Evolutionary conservation across 2,113 vertebrate species (phyloP).

Genomic region (Salvelinus fontinalis): DNA sequence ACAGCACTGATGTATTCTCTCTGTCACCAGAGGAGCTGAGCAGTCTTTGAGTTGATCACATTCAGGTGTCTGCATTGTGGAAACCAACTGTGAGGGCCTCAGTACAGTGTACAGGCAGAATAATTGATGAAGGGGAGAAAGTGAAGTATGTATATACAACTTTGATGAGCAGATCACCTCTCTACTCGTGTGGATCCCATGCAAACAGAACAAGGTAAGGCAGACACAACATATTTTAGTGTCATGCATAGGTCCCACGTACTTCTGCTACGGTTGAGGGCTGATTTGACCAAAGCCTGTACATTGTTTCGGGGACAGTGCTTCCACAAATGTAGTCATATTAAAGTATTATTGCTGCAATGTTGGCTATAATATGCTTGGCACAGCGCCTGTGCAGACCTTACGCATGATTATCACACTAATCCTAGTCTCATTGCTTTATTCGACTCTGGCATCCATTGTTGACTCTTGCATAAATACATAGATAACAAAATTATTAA

Average conservation of each 20-base stretch:
- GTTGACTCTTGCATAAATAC: slow-evolving; percentile 76
- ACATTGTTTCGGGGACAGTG: slow-evolving; percentile 1
- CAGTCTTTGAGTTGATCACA: slow-evolving; percentile 58
- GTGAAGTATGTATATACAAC: slow-evolving; percentile 49
- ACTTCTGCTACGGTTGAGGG: background rate
- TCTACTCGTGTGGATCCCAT: slow-evolving; percentile 31
- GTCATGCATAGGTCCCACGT: no score
- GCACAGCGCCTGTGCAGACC: background rate
- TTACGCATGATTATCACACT: slow-evolving; percentile 37
- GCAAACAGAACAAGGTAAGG: background rate
- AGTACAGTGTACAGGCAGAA: slow-evolving; percentile 29
- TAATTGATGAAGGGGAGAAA: slow-evolving; percentile 41
- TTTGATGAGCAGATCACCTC: slow-evolving; percentile 40
- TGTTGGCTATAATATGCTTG: slow-evolving; percentile 22
- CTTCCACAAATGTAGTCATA: slow-evolving; percentile 22
- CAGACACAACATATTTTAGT: no score
- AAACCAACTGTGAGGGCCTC: slow-evolving; percentile 43
- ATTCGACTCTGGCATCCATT: slow-evolving; percentile 57
- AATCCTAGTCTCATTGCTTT: slow-evolving; percentile 53
- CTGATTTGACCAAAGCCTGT: background rate
- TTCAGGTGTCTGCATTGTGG: slow-evolving; percentile 60
- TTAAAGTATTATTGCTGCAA: slow-evolving; percentile 10
- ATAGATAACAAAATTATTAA: slow-evolving; percentile 74
- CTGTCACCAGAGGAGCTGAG: slow-evolving; percentile 58
- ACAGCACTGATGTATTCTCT: slow-evolving; percentile 67